Evolutionary conservation across 2,797 vertebrate genomes (phyloP), one percentile per base, ranked within the genome.

Genomic region (Syngnathus rostellatus): DNA sequence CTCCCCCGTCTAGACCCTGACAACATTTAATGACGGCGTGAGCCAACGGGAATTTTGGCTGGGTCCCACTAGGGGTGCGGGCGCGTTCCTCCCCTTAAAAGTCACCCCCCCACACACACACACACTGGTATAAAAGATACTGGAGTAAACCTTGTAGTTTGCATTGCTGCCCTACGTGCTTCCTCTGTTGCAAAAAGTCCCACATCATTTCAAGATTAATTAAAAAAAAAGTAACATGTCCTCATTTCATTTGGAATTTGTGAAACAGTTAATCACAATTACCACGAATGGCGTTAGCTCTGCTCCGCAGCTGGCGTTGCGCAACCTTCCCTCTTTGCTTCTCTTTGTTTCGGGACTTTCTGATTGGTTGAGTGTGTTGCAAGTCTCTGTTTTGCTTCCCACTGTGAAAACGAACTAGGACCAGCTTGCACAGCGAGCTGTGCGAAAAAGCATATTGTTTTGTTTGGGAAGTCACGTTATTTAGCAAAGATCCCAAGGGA

Each of bases 11-110:
- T 83, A 86, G 68, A 77, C 67, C 81, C 75, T 81, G 72, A 81
- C 84, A 79, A 66, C 79, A 84, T 80, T 79, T 89, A 88, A 89
- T 90, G 87, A 89, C 78, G 76, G 39, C 59, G 9, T 41, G 39
- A 81, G 77, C 71, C 78, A 83, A 88, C 82, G 77, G 79, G 77
- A 71, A 76, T 73, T 75, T 76, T 77, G 75, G 66, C 77, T 78
- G 57, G 57, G 66, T 71, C 81, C 50, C 50, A 2, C 50, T 51
- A 8, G n/a, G 50, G 50, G n/a, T 51, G 50, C 50, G n/a, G 50
- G 70, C 65, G 71, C 69, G 72, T 37, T 66, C 63, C 65, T 60
- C 62, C 74, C 48, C 73, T 64, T 74, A 41, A 53, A 61, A 65
- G 69, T 82, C 82, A 16, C 38, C 2, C 43, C 43, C 43, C 43